Conservation (phyloP, 2,113 vertebrate genomes). For the Pseudonaja textilis region DNA sequence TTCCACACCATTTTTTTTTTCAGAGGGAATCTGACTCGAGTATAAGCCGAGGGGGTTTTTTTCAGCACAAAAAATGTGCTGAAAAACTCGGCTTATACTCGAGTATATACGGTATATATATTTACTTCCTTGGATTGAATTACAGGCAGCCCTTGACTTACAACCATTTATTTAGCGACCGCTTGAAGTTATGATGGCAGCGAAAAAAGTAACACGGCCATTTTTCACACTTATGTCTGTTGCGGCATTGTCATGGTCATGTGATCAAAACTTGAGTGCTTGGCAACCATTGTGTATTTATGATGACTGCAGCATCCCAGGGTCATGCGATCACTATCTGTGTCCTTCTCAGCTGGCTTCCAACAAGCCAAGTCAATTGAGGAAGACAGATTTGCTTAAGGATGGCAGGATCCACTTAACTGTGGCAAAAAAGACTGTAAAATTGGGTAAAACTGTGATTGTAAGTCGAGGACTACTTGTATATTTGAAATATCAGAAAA, state of each 20-base stretch:
- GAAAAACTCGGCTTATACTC: no score
- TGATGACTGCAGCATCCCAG: not conserved
- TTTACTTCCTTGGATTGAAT: not conserved
- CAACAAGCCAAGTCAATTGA: not conserved
- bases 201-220: not conserved
- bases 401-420: not conserved
- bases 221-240: not conserved
- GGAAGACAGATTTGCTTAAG: not conserved
- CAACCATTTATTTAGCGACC: not conserved
- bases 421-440: not conserved
- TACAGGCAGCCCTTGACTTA: not conserved
- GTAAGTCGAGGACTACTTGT: not conserved
- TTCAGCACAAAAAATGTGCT: no score
- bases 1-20: no score
- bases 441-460: not conserved
- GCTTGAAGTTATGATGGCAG: not conserved
- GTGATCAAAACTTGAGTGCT: not conserved
- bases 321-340: no score
- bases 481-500: not conserved
- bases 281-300: not conserved
- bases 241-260: not conserved
- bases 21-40: no score
- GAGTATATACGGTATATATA: no score
- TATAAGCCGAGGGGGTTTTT: no score
- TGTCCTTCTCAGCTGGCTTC: not conserved